A percentile compares a stretch with the other conserved stretches of the same genome.
These are phyloP conservation scores for Asobara japonica DNA, from an alignment of 1,140 invertebrate species.

Conservation along the genomic window DNA sequence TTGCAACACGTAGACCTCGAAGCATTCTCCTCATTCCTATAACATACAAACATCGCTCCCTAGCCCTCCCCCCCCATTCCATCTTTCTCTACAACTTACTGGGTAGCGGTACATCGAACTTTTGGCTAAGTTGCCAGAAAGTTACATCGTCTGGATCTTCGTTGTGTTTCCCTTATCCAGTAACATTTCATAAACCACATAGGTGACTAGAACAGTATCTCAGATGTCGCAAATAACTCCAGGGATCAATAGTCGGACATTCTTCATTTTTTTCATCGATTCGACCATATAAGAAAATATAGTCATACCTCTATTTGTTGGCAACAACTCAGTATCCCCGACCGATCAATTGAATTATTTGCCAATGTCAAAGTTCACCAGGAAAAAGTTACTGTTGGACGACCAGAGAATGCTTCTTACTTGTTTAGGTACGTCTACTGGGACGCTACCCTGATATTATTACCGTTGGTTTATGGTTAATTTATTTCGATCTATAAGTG, in stretches of 20 bases:
- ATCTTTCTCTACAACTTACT: neutral
- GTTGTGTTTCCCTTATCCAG: neutral
- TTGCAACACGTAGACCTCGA: slow-evolving; percentile 12
- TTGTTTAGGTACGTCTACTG: neutral
- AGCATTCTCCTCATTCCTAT: neutral
- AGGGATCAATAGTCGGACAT: neutral
- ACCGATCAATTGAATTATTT: slow-evolving; percentile 7
- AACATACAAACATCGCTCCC: slow-evolving; percentile 4
- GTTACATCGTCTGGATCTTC: neutral
- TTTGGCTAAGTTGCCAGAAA: slow-evolving; percentile 7
- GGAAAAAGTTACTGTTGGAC: neutral
- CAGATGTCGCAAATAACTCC: neutral
- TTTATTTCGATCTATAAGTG: neutral
- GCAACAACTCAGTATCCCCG: neutral
- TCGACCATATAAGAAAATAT: neutral
- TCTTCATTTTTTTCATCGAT: neutral
- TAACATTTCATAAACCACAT: neutral
- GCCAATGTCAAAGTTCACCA: neutral
- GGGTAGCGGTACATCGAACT: neutral
- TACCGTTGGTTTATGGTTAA: neutral
- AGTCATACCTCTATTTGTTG: neutral
- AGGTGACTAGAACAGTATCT: neutral
- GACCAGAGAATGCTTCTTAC: slow-evolving; percentile 13
- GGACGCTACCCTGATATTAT: neutral
- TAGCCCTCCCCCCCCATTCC: neutral